A percentile compares a stretch with the other conserved stretches of the same genome.
phyloP scores from a whole-genome alignment of 2,797 vertebrate genomes.

The Acipenser oxyrinchus region DNA sequence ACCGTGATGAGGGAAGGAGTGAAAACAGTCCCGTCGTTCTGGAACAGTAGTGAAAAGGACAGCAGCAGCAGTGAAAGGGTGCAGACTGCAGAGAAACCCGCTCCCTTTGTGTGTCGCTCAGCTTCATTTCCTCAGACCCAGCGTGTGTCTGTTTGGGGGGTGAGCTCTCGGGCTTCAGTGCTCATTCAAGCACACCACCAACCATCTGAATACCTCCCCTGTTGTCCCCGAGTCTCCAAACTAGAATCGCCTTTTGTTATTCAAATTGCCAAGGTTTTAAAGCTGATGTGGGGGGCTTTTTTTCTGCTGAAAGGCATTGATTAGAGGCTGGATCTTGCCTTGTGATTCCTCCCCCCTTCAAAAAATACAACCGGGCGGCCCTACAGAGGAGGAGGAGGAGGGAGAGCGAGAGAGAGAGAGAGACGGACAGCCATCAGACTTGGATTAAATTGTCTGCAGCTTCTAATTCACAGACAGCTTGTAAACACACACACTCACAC shows the following conservation, averaged over 20 bases:
- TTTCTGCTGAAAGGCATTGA: not conserved
- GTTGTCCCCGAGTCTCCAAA: not conserved
- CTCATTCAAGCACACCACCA: not conserved
- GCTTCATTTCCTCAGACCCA: not conserved
- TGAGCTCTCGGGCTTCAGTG: not conserved
- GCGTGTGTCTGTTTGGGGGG: not conserved
- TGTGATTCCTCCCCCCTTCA: not conserved
- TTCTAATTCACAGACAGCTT: not conserved
- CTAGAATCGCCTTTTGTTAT: not conserved
- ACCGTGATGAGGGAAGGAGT: no score
- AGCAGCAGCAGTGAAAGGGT: not conserved
- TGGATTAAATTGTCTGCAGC: not conserved
- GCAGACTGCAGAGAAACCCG: not conserved
- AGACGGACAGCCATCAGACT: not conserved
- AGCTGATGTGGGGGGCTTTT: not conserved
- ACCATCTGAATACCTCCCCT: not conserved
- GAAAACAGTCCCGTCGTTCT: no score
- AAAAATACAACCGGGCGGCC: not conserved
- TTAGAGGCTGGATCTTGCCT: not conserved
- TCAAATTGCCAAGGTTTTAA: not conserved
- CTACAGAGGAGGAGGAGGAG: slow-evolving; percentile 22
- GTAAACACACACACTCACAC: not conserved
- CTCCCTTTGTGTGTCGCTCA: not conserved
- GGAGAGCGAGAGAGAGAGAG: slow-evolving; percentile 23
- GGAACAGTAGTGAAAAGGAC: no score